These are phyloP conservation scores for Syngnathus rostellatus DNA, from an alignment of 2,797 vertebrate species.

Conservation along the genomic window DNA sequence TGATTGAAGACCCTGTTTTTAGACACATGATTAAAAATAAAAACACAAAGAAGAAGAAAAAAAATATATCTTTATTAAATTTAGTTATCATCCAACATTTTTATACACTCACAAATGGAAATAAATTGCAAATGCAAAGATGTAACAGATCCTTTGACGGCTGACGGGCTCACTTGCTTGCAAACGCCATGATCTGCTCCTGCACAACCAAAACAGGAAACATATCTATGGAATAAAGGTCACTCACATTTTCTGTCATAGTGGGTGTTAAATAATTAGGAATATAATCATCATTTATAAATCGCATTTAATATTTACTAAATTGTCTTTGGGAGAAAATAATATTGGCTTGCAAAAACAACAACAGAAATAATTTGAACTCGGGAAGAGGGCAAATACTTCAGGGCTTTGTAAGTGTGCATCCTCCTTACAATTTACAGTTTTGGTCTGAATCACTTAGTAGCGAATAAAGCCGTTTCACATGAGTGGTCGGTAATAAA, in stretches of 20 bases:
- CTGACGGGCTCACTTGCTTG: slow-evolving; percentile 77
- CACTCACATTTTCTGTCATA: too few species aligned
- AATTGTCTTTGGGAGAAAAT: too few species aligned
- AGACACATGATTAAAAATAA: neutral
- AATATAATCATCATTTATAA: neutral
- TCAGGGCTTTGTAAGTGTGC: neutral
- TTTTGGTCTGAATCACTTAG: slow-evolving; percentile 66
- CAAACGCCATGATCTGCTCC: slow-evolving; percentile 92
- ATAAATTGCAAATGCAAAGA: too few species aligned
- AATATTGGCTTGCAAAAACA: neutral
- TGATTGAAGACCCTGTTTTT: too few species aligned
- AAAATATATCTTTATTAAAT: slow-evolving; percentile 67
- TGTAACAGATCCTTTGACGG: neutral
- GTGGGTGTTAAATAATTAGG: too few species aligned
- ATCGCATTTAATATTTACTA: too few species aligned
- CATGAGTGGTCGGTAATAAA: slow-evolving; percentile 74
- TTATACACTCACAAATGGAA: slow-evolving; percentile 32
- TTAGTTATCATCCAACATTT: slow-evolving; percentile 42
- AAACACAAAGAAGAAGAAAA: slow-evolving; percentile 11
- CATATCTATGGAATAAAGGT: neutral
- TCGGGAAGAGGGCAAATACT: neutral
- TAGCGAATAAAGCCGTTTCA: slow-evolving; percentile 69
- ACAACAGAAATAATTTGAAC: neutral
- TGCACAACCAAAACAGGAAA: slow-evolving; percentile 59
- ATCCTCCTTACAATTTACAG: slow-evolving; percentile 6